Conservation (phyloP, 2,888 invertebrate genomes). For the Acleris sparsana region DNA sequence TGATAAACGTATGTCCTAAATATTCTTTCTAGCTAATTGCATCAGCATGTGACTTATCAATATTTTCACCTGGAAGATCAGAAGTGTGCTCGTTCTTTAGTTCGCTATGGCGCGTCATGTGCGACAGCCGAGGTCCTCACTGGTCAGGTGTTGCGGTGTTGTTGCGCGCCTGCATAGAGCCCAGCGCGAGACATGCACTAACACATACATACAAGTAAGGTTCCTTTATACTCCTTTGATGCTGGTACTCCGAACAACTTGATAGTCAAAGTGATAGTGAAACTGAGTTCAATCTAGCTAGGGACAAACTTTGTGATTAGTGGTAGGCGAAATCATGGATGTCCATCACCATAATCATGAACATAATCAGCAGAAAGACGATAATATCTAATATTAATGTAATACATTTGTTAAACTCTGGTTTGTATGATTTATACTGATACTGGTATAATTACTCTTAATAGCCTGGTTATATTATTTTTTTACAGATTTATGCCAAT, state of each 20-base stretch:
- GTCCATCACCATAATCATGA: too few relatives aligned
- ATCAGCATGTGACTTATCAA: conserved; percentile 85
- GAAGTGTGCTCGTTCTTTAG: conserved; percentile 87
- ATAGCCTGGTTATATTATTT: not conserved
- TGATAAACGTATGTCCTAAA: not conserved
- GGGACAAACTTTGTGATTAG: too few relatives aligned
- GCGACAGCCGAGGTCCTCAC: conserved; percentile 82
- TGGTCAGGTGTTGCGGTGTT: conserved; percentile 88
- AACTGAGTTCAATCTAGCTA: too few relatives aligned
- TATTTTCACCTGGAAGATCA: conserved; percentile 86
- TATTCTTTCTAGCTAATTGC: conserved; percentile 83
- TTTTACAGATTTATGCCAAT: conserved; percentile 85
- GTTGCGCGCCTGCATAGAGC: conserved; percentile 84
- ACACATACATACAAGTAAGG: conserved; percentile 86
- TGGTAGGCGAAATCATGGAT: too few relatives aligned
- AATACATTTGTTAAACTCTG: too few relatives aligned
- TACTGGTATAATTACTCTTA: too few relatives aligned
- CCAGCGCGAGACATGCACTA: conserved; percentile 84
- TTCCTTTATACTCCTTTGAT: not conserved
- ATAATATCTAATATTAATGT: too few relatives aligned
- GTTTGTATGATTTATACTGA: too few relatives aligned
- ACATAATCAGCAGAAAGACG: too few relatives aligned
- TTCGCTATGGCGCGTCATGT: conserved; percentile 86
- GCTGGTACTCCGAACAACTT: not conserved
- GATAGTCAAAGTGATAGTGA: too few relatives aligned